Evolutionary conservation across 2,888 invertebrate genomes (phyloP), one percentile per base, ranked within the genome.

Genomic region (Aporophyla nigra): DNA sequence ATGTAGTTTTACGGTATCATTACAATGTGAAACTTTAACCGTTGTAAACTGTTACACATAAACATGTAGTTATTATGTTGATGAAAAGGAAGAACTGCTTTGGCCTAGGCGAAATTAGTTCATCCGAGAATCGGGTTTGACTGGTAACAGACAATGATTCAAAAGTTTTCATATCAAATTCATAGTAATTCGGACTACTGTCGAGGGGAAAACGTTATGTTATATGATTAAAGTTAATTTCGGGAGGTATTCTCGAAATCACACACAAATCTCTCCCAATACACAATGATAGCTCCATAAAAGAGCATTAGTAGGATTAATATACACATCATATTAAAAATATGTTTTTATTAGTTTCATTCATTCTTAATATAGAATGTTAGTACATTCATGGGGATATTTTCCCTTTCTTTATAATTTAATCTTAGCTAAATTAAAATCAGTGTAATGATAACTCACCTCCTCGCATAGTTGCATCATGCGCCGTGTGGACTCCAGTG

Each of bases 381-480:
- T 58, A 66, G 46, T 80, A 75, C 4, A 73, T 73, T 76, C 4
- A 73, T 73, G 49, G 74, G 78, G 12, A 59, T 67, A 59, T 72
- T 75, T 66, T 74, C 58, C 67, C 65, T 56, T 74, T 74, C 51
- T 51, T 73, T 27, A 54, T 56, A 71, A 68, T 74, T 40, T 24
- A 63, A 54, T 67, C 16, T 76, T 78, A 79, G 40, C 33, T 65
- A 27, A 73, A 40, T 51, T 63, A 63, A 68, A 70, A 65, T 53
- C 62, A 80, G 43, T 53, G 46, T 67, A 56, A 78, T 70, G 70
- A 70, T 72, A 82, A 90, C 98, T 98, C 97, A 98, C 98, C 98
- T 99, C 99, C 97, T 99, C 99, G 95, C 99, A 99, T 96, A 99
- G 97, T 89, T 98, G 97, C 97, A 99, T 97, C 99, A 99, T 99